Base-by-base conservation (phyloP, 2,888 invertebrate species). In the Galerucella nymphaeae region DNA sequence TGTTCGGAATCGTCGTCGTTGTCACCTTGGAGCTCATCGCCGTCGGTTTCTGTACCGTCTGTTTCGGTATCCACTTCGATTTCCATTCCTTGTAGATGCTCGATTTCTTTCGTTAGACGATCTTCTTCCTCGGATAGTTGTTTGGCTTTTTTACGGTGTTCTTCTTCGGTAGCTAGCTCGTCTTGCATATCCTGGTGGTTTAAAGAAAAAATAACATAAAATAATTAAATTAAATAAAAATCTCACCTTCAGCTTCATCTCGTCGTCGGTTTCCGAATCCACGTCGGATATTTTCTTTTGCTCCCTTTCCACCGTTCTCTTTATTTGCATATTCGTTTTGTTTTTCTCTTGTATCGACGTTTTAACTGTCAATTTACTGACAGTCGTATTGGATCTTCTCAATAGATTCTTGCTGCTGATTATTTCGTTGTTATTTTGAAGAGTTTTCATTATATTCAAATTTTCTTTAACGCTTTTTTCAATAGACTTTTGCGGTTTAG, bases 31-130 rank as follows among this genome's bases (percentile, higher is more conserved):
- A 91, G 88, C 81, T 93, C 93, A 81, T 93, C 93, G 0, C 92
- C 92, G 76, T 93, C 92, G 0, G 92, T 93, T 88, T 91, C 91
- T 9, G 93, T 93, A 79, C 94, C 94, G 84, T 94, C 94, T 0
- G 94, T 94, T 85, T 94, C 94, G 0, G 94, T 94, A 77, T 94
- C 94, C 59, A 94, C 88, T 76, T 94, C 93, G 64, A 93, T 91
- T 80, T 92, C 94, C 0, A 92, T 91, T 62, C 91, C 91, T 78
- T 92, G 93, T 76, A 94, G 84, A 83, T 94, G 93, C 79, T 92
- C 89, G 69, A 94, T 94, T 85, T 94, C 94, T 58, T 93, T 89
- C 77, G 93, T 93, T 63, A 94, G 82, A 2, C 91, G 88, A 75
- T 93, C 94, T 80, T 94, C 94, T 80, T 94, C 94, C 76, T 93